These are phyloP conservation scores for Hirtodrosophila histrioides DNA, from an alignment of 2,888 invertebrate genomes.

Conservation along the genomic window DNA sequence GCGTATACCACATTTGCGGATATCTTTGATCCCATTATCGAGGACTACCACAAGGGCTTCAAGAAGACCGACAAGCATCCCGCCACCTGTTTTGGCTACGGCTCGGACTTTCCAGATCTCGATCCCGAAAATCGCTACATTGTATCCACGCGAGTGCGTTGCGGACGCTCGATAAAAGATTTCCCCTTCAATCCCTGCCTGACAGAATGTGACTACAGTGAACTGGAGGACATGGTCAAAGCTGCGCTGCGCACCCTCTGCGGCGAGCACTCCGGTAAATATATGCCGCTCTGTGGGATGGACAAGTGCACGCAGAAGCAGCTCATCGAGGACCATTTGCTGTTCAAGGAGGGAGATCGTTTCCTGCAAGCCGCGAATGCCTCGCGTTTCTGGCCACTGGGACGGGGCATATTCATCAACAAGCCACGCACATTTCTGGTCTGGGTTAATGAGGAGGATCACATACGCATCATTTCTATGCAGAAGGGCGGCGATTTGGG, in stretches of 20 bases:
- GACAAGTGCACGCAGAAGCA: constrained; percentile 96
- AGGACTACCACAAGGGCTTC: constrained; percentile 98
- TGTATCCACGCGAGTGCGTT: constrained; percentile 97
- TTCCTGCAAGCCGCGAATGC: constrained; percentile 94
- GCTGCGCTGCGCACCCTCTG: constrained; percentile 90
- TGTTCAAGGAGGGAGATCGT: constrained; percentile 96
- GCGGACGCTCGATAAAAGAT: constrained; percentile 96
- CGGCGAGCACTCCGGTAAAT: constrained; percentile 95
- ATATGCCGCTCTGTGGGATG: constrained; percentile 97
- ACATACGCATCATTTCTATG: constrained; percentile 98
- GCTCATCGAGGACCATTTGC: constrained; percentile 97
- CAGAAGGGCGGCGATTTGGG: constrained; percentile 97
- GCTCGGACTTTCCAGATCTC: constrained; percentile 93
- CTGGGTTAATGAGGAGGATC: constrained; percentile 99
- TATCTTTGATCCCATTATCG: constrained; percentile 98
- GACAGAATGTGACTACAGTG: constrained; percentile 96
- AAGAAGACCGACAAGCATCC: constrained; percentile 96
- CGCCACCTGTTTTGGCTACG: constrained; percentile 95
- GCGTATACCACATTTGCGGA: constrained; percentile 95
- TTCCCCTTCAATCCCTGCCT: constrained; percentile 99
- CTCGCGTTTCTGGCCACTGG: constrained; percentile 97
- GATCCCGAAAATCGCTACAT: constrained; percentile 95
- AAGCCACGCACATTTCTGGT: constrained; percentile 97
- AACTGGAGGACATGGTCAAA: constrained; percentile 95
- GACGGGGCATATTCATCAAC: constrained; percentile 98